A percentile compares a stretch with the other conserved stretches of the same genome.
Evolutionary conservation across 2,888 invertebrate genomes (phyloP).

Genomic region (Amiota minor): DNA sequence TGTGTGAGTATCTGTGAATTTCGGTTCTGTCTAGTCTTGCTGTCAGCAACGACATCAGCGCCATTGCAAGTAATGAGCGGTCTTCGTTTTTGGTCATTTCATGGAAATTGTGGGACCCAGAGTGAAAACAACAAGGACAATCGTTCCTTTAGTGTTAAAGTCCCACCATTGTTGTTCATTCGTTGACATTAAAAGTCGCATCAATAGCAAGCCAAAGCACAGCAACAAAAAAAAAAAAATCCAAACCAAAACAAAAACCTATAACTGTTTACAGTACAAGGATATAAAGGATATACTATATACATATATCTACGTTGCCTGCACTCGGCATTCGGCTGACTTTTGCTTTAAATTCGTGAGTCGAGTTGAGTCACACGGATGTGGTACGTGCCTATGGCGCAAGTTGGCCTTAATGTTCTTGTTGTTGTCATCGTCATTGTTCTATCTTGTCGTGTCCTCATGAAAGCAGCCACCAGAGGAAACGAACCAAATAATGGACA

Average conservation of each 20-base stretch:
- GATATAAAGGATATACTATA: constrained; percentile 63
- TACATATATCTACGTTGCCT: constrained; percentile 37
- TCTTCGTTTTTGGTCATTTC: constrained; percentile 13
- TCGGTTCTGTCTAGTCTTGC: background rate
- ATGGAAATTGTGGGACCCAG: background rate
- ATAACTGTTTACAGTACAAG: background rate
- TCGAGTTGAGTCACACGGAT: background rate
- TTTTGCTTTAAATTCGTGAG: background rate
- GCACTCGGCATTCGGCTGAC: background rate
- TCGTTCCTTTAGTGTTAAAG: background rate
- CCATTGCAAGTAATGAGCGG: constrained; percentile 64
- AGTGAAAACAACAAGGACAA: background rate
- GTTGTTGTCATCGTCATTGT: constrained; percentile 28
- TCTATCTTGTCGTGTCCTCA: constrained; percentile 28
- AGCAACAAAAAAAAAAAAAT: too few species aligned
- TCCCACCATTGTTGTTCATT: background rate
- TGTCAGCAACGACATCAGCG: constrained; percentile 28
- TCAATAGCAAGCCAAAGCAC: constrained; percentile 12
- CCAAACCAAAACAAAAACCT: background rate
- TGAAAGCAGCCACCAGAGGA: background rate
- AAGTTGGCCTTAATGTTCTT: constrained; percentile 20
- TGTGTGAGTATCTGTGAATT: too few species aligned
- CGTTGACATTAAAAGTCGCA: constrained; percentile 20
- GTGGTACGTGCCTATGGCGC: constrained; percentile 32
- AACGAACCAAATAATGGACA: constrained; percentile 55